phyloP scores from a whole-genome alignment of 2,888 invertebrate species.

The Stegana nigrithorax region DNA sequence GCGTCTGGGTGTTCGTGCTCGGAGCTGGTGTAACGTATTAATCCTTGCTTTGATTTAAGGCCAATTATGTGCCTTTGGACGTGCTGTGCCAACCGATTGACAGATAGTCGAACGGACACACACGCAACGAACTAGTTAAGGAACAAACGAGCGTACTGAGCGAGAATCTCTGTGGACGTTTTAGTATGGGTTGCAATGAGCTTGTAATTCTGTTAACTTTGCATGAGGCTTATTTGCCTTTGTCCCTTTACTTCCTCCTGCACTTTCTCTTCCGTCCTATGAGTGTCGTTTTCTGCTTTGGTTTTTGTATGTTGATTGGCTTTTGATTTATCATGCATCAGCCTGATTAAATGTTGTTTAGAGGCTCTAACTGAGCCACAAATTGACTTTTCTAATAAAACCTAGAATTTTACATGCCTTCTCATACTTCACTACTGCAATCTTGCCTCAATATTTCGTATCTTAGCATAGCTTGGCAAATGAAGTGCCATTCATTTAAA shows the following conservation, averaged over 20 bases:
- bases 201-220: conserved; percentile 26
- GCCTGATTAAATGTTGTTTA: conserved; percentile 55
- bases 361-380: conserved; percentile 28
- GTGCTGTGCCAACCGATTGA: neutral
- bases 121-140: neutral
- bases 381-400: conserved; percentile 14
- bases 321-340: conserved; percentile 55
- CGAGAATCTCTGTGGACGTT: conserved; percentile 1
- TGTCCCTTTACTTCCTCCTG: neutral
- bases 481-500: too few relatives aligned
- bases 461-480: conserved; percentile 29
- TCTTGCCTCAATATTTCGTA: neutral
- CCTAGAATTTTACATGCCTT: neutral
- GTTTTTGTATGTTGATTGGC: conserved; percentile 34
- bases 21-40: conserved; percentile 42
- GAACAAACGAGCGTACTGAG: neutral
- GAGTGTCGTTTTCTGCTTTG: too few relatives aligned
- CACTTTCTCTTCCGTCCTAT: neutral
- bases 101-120: neutral
- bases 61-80: conserved; percentile 39
- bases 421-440: neutral
- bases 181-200: conserved; percentile 32
- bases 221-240: neutral
- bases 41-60: conserved; percentile 57
- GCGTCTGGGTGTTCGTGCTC: too few relatives aligned